Base-by-base conservation (phyloP, 2,888 invertebrate genomes). In the Drosophila putrida region DNA sequence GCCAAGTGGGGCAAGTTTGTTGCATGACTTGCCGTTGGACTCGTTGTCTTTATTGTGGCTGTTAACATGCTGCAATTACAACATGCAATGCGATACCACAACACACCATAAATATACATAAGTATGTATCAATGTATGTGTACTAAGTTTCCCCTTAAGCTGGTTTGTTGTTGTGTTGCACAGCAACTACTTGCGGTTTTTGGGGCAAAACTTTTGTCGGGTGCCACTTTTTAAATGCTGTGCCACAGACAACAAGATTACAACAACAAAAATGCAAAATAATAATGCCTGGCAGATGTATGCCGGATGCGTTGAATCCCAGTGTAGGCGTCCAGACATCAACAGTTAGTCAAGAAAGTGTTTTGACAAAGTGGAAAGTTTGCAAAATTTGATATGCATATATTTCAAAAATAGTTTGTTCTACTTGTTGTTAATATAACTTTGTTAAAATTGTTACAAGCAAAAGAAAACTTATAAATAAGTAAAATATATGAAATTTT, bases 1-100 rank as follows among this genome's bases (percentile, higher is more conserved):
- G 27, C 46, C 44, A 46, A 57, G 28, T 57, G 44, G 27, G 25
- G 25, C 31, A 50, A 27, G 33, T 51, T 35, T 57, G 57, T 57
- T 57, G 57, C 57, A 57, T 46, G 46, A 44, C 55, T 55, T 43
- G 54, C 8, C 8, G 20, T 35, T 35, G 28, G 15, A 54, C 54
- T 54, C 33, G 11, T 4, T 39, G 10, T 38, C 20, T 5, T 20
- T 28, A 33, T 49, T 39, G 50, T 43, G 41, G 28, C 64, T 58
- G 64, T 64, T 43, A 58, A 71, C 65, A 64, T 64, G 65, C 59
- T 44, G 51, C 65, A 71, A 71, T 71, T 71, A 59, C 72, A 64
- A 65, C 71, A 72, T 72, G 60, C 60, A 53, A 46, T 60, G 46
- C 33, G 57, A 57, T 46, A 57, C 36, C 27, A 57, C 10, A 33